phyloP scores from a whole-genome alignment of 1,140 invertebrate species.

The Aphelinus atriplicis region DNA sequence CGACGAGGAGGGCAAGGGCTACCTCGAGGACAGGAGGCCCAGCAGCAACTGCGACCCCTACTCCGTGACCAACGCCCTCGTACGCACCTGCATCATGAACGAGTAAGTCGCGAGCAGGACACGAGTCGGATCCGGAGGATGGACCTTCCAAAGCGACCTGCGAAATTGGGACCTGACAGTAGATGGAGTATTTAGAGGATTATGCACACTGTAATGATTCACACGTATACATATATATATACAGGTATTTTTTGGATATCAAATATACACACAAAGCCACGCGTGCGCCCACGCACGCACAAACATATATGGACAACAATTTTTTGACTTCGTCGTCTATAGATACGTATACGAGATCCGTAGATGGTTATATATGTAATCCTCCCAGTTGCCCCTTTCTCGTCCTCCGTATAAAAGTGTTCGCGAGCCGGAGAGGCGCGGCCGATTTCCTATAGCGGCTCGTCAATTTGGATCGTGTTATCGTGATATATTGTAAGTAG shows the following conservation, averaged over 20 bases:
- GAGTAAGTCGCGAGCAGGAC: conserved; percentile 60
- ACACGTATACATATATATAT: not conserved
- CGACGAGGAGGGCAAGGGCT: conserved; percentile 89
- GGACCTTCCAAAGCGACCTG: too few relatives aligned
- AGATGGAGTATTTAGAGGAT: conserved; percentile 1
- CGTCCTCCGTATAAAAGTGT: too few relatives aligned
- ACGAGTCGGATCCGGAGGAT: too few relatives aligned
- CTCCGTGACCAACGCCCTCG: conserved; percentile 77
- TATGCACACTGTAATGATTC: conserved; percentile 1
- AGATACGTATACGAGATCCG: too few relatives aligned
- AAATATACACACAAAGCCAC: not conserved
- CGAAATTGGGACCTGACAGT: conserved; percentile 27
- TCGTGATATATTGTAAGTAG: conserved; percentile 8
- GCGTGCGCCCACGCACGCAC: too few relatives aligned
- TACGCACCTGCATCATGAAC: conserved; percentile 76
- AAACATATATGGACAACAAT: too few relatives aligned
- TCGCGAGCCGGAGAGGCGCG: too few relatives aligned
- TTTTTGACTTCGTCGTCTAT: too few relatives aligned
- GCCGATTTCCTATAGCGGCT: too few relatives aligned
- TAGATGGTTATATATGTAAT: too few relatives aligned
- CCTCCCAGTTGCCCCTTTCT: too few relatives aligned
- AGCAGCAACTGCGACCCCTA: conserved; percentile 96
- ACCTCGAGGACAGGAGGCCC: conserved; percentile 92
- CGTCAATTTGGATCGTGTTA: not conserved
- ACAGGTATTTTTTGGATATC: not conserved